phyloP scores from a whole-genome alignment of 2,888 invertebrate genomes.

The Morpho achilles region DNA sequence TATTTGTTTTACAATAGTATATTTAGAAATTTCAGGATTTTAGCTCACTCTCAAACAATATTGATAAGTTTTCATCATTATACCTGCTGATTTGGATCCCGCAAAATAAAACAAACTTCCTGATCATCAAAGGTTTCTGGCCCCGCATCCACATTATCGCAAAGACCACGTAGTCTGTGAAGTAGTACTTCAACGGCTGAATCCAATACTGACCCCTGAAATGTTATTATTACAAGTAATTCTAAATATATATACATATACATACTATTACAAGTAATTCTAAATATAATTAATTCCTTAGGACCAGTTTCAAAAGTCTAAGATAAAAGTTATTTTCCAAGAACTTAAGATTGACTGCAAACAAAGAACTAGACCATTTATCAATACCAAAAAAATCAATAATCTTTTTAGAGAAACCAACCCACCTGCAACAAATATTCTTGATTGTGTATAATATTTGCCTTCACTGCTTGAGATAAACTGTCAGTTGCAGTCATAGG shows the following conservation, averaged over 20 bases:
- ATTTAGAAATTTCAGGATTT: too few relatives aligned
- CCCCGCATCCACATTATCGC: conserved; percentile 94
- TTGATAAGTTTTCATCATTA: too few relatives aligned
- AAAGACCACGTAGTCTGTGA: conserved; percentile 93
- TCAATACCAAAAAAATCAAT: too few relatives aligned
- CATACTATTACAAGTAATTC: too few relatives aligned
- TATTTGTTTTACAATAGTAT: background rate
- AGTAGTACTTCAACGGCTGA: conserved; percentile 93
- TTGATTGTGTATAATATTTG: conserved; percentile 94
- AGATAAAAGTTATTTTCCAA: too few relatives aligned
- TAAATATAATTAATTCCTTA: too few relatives aligned
- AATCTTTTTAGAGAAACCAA: background rate
- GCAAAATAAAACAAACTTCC: conserved; percentile 92
- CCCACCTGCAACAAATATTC: conserved; percentile 89
- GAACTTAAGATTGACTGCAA: too few relatives aligned
- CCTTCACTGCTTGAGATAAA: conserved; percentile 87
- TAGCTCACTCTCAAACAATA: too few relatives aligned
- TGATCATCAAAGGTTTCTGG: conserved; percentile 96
- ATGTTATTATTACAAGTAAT: background rate
- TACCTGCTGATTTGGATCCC: conserved; percentile 82
- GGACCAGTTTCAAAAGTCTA: too few relatives aligned
- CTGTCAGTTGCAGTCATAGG: conserved; percentile 87
- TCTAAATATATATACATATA: too few relatives aligned
- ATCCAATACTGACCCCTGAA: conserved; percentile 93
- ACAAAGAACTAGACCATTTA: too few relatives aligned